phyloP scores from a whole-genome alignment of 1,140 invertebrate genomes.

The Parasteatoda tepidariorum region DNA sequence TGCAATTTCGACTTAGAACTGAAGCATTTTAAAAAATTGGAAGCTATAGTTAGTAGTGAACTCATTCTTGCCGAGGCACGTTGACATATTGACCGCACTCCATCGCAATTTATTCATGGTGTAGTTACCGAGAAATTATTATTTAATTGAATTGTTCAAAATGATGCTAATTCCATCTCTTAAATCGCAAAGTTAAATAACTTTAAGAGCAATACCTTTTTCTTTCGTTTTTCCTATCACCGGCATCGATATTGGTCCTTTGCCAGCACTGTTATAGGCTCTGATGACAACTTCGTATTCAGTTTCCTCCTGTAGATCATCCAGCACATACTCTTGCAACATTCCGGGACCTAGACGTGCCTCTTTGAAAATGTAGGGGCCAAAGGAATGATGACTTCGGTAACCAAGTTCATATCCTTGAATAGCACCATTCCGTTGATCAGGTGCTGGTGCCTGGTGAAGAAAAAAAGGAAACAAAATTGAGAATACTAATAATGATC shows the following conservation, averaged over 20 bases:
- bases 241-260: slow-evolving; percentile 75
- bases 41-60: too few species aligned
- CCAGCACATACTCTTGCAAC: slow-evolving; percentile 61
- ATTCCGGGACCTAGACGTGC: slow-evolving; percentile 28
- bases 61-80: too few species aligned
- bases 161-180: too few species aligned
- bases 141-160: too few species aligned
- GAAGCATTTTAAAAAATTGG: too few species aligned
- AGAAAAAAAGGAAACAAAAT: slow-evolving; percentile 42
- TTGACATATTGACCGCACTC: too few species aligned
- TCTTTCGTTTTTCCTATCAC: slow-evolving; percentile 76
- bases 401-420: slow-evolving; percentile 76
- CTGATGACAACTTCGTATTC: slow-evolving; percentile 63
- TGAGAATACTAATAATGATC: too few species aligned
- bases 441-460: slow-evolving; percentile 78
- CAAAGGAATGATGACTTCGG: slow-evolving; percentile 19
- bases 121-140: too few species aligned
- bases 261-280: slow-evolving; percentile 63
- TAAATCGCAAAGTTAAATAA: too few species aligned
- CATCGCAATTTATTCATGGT: too few species aligned
- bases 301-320: slow-evolving; percentile 57
- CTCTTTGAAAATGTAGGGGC: slow-evolving; percentile 40
- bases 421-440: slow-evolving; percentile 94
- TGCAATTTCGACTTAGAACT: too few species aligned
- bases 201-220: too few species aligned